Base-by-base conservation (phyloP, 1,140 invertebrate genomes). In the Drosophila repleta region DNA sequence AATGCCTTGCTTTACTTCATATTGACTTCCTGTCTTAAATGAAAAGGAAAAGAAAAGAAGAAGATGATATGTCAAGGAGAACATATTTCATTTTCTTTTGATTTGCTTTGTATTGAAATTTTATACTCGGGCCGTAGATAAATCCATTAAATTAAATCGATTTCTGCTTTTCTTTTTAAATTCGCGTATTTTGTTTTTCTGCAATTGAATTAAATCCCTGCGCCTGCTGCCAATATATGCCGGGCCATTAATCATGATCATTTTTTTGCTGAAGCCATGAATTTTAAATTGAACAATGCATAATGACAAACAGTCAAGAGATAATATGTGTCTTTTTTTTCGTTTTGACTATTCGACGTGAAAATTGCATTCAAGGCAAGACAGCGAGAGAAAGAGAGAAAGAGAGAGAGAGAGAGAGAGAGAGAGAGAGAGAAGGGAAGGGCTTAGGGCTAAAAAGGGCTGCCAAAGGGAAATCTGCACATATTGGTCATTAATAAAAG, bases 401-500 rank as follows among this genome's bases (percentile, higher is more conserved):
- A 17, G 15, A 43, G 2, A 20, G 10, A 10, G 6, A 18, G n/a
- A n/a, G n/a, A n/a, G n/a, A n/a, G n/a, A 63, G 64, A 60, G 61
- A 62, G 73, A 75, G 68, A 79, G 79, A 84, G n/a, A 13, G 20
- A n/a, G 46, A 11, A 52, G 49, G 13, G 20, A 10, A 18, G 11
- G 15, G 41, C 3, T 46, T 18, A 11, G 11, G 21, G 29, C 20
- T 18, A 66, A 74, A 85, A 76, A 80, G 51, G 57, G 62, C 82
- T 74, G 70, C 81, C 66, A 85, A 81, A 87, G 75, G 78, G 74
- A 87, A 85, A 85, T 85, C 78, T 85, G 74, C 74, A 65, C 81
- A 81, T 87, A 85, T 82, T 87, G 81, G 74, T 87, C 82, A 85
- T 85, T 85, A 87, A 85, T 85, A 81, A 87, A 87, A 87, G 43